Percentiles rank a stretch among this genome's conserved stretches.
Conservation (phyloP, 2,888 invertebrate species). For the Xanthia icteritia region DNA sequence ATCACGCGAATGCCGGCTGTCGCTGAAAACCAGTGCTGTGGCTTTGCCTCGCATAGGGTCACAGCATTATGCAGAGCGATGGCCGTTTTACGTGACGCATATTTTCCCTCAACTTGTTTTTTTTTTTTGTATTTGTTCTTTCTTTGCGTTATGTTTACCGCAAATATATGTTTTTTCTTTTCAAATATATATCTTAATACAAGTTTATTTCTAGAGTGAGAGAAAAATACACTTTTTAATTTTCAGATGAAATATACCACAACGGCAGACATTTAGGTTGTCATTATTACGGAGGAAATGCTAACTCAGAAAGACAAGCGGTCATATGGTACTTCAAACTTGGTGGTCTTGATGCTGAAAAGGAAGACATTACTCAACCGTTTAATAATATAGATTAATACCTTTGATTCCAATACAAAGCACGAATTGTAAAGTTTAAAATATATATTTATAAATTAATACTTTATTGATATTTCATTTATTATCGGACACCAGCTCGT, state of each 20-base stretch:
- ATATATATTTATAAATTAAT: neutral
- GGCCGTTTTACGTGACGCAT: neutral
- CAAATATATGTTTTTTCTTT: too few species aligned
- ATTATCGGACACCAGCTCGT: neutral
- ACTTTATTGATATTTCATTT: neutral
- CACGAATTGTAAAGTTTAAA: neutral
- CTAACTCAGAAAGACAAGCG: constrained; percentile 24
- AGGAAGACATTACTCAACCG: constrained; percentile 8
- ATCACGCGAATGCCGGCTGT: neutral
- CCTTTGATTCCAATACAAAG: neutral
- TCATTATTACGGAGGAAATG: constrained; percentile 32
- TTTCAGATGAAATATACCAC: constrained; percentile 58
- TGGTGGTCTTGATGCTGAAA: constrained; percentile 2
- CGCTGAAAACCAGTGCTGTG: neutral
- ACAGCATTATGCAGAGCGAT: neutral
- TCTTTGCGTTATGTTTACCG: too few species aligned
- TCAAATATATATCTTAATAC: neutral
- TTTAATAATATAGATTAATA: neutral
- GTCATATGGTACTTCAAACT: constrained; percentile 32
- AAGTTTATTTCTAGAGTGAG: neutral
- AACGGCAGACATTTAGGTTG: constrained; percentile 36
- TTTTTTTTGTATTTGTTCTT: neutral
- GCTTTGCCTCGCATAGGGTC: neutral
- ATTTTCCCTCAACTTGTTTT: neutral
- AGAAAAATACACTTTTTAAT: neutral